These are phyloP conservation scores for Himalopsyche anomala DNA, from an alignment of 2,888 invertebrate genomes.

Conservation along the genomic window DNA sequence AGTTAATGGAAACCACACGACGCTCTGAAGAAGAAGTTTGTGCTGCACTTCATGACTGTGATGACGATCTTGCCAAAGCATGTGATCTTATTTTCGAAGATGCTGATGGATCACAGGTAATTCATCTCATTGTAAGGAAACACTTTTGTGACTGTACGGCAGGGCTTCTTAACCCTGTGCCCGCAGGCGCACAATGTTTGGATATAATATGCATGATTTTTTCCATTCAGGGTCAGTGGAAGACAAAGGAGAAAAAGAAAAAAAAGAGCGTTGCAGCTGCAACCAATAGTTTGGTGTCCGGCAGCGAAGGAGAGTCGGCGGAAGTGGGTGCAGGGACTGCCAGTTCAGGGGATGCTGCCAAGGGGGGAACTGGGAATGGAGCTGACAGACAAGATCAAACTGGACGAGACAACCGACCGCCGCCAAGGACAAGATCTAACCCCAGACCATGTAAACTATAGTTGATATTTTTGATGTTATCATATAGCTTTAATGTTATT, in stretches of 20 bases:
- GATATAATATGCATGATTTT: not conserved
- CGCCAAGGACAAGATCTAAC: constrained; percentile 52
- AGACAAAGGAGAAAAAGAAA: constrained; percentile 91
- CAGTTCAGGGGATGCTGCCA: constrained; percentile 9
- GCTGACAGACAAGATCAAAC: constrained; percentile 41
- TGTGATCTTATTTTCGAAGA: constrained; percentile 89
- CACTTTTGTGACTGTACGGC: not conserved
- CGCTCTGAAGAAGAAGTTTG: constrained; percentile 93
- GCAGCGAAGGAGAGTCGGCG: not conserved
- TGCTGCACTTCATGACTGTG: constrained; percentile 94
- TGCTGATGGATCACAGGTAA: constrained; percentile 78
- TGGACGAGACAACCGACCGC: constrained; percentile 48
- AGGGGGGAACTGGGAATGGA: constrained; percentile 44
- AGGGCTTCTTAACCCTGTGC: too few relatives aligned
- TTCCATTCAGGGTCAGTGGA: constrained; percentile 85
- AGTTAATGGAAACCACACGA: constrained; percentile 93
- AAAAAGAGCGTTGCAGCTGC: constrained; percentile 81
- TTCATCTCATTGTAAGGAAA: not conserved
- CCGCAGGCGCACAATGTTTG: too few relatives aligned
- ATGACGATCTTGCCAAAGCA: constrained; percentile 91
- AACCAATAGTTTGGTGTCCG: constrained; percentile 36
- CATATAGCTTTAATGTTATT: too few relatives aligned
- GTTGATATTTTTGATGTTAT: not conserved
- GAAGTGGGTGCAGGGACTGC: not conserved
- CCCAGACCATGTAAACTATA: constrained; percentile 58